Conservation (phyloP, 37 sponge, comb jelly and placozoan species). For the Beroe forskalii region DNA sequence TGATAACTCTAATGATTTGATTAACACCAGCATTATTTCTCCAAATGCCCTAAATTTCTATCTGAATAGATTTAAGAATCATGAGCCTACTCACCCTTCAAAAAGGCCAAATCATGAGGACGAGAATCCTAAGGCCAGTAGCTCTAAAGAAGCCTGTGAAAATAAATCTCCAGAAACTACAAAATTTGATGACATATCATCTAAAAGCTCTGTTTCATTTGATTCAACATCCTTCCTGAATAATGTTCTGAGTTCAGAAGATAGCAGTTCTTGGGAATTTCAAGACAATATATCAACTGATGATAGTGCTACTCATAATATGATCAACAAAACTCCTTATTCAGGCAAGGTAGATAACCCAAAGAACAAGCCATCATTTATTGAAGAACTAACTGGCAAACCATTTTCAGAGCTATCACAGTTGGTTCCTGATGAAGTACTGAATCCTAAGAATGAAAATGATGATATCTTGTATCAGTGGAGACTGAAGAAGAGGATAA, state of each 20-base stretch:
- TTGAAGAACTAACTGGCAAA: conserved; percentile 22
- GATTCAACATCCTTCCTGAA: neutral
- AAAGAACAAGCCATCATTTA: conserved; percentile 23
- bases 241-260: conserved; percentile 13
- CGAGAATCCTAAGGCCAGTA: neutral
- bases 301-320: neutral
- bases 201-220: neutral
- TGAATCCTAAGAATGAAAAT: conserved; percentile 1
- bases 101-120: neutral
- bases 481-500: conserved; percentile 23
- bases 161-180: neutral
- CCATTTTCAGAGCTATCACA: neutral
- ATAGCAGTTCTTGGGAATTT: neutral
- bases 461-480: conserved; percentile 53
- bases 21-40: neutral
- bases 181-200: neutral
- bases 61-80: neutral
- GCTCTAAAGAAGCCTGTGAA: neutral
- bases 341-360: no score
- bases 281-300: neutral
- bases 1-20: neutral
- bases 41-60: conserved; percentile 13
- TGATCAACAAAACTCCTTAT: neutral
- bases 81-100: conserved; percentile 8
- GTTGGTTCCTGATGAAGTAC: conserved; percentile 25